Evolutionary conservation across 2,113 vertebrate species (phyloP).

Genomic region (Grantiella picta): DNA sequence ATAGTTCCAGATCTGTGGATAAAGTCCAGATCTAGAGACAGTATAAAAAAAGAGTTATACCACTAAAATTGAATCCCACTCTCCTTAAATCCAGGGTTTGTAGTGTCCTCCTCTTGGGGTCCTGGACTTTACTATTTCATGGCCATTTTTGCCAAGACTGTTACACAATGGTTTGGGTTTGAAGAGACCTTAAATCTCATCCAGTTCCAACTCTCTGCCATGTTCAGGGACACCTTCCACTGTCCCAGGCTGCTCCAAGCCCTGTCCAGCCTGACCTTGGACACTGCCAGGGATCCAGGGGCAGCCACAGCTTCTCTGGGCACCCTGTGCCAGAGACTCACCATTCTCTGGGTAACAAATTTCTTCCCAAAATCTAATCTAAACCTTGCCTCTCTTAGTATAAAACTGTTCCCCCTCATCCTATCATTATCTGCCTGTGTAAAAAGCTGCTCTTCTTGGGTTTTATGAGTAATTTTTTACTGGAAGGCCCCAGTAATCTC

Average conservation of each 20-base stretch:
- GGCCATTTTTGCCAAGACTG: not conserved
- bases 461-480: not conserved
- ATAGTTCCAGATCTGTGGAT: not conserved
- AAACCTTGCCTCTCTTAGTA: not conserved
- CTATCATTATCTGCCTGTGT: not conserved
- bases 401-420: not conserved
- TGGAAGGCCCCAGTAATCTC: not conserved
- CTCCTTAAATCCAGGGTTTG: not conserved
- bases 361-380: not conserved
- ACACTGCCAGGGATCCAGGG: not conserved
- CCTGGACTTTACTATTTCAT: not conserved
- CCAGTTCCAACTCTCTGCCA: not conserved
- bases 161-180: not conserved
- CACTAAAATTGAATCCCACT: not conserved
- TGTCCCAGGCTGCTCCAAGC: not conserved
- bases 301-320: not conserved
- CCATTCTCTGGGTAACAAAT: not conserved
- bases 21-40: not conserved
- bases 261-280: rapidly evolving
- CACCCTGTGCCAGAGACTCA: not conserved
- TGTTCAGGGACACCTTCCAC: not conserved
- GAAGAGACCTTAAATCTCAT: not conserved
- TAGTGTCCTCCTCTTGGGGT: not conserved
- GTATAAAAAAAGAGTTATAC: not conserved
- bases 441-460: not conserved